These are phyloP conservation scores for Harpalus rubripes DNA, from an alignment of 2,888 invertebrate genomes.

Conservation along the genomic window DNA sequence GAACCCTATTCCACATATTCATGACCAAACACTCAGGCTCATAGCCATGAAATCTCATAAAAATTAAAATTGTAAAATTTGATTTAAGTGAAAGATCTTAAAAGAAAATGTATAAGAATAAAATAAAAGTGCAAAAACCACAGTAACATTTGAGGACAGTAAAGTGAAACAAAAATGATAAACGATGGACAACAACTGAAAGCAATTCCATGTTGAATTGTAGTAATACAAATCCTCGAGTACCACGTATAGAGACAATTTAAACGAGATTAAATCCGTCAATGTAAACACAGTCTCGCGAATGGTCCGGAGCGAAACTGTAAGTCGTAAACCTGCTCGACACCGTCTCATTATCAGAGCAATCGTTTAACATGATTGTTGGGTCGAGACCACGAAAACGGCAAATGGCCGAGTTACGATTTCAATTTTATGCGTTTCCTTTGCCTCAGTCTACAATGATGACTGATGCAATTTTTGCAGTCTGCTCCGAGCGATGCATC, in stretches of 20 bases:
- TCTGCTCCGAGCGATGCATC: constrained; percentile 29
- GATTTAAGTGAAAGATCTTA: too few species aligned
- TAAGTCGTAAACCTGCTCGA: constrained; percentile 25
- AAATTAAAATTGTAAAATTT: too few species aligned
- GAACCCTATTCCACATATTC: too few species aligned
- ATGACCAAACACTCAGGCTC: too few species aligned
- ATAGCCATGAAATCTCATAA: too few species aligned
- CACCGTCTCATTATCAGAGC: constrained; percentile 43
- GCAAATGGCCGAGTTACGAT: constrained; percentile 37
- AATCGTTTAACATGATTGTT: constrained; percentile 42
- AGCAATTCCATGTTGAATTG: constrained; percentile 2
- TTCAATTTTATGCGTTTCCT: constrained; percentile 36
- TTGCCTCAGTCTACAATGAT: constrained; percentile 4
- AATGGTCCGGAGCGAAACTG: not conserved
- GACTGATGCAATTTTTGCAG: constrained; percentile 48
- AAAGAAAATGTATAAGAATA: too few species aligned
- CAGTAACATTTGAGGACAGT: not conserved
- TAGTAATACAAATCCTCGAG: constrained; percentile 2
- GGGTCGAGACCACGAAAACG: constrained; percentile 41
- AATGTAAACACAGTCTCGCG: constrained; percentile 24
- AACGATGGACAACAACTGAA: not conserved
- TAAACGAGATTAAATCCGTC: constrained; percentile 33
- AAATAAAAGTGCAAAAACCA: not conserved
- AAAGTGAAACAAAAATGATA: not conserved
- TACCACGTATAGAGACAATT: constrained; percentile 8